Evolutionary conservation across 2,888 invertebrate species (phyloP), one percentile per base, ranked within the genome.

Genomic region (Pristionchus japonicus): DNA sequence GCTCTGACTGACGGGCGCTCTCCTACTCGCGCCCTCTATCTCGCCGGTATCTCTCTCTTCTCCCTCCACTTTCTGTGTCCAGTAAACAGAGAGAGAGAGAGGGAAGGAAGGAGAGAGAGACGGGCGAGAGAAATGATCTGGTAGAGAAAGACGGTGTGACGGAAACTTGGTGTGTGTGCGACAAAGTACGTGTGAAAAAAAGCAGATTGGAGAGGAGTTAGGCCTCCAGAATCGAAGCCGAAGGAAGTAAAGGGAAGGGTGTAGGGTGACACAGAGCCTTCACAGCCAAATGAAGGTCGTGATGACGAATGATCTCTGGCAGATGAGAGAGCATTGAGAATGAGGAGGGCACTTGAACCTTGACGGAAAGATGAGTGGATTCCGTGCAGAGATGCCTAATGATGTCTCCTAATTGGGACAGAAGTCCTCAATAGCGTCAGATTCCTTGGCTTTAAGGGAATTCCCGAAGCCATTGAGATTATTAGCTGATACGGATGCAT

Each of bases 81-180:
- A 52, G 82, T 83, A 83, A 83, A 83, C 82, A 83, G 82, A 83
- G 34, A 83, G 82, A 17, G 82, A 37, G 77, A 43, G 77, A 77
- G 77, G 34, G 77, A 40, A 27, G 27, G 52, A 52, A 49, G 43
- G 82, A 74, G 80, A 80, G 82, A 49, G 49, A 52, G 11, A 43
- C 23, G 49, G 34, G 82, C 9, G 31, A 52, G 82, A 52, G 82
- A 83, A 37, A 83, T 49, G 52, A 52, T 52, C 52, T 52, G 49
- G 82, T 31, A 34, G 82, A 83, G 82, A 83, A 43, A 37, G 37
- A 3, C 70, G 15, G 70, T 20, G 70, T 34, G 31, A 27, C 64
- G 31, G 31, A 27, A 64, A 64, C 70, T 20, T 70, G 70, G 70
- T 31, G n/a, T n/a, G n/a, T n/a, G n/a, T n/a, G 64, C 64, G 64